A percentile compares a stretch with the other conserved stretches of the same genome.
Evolutionary conservation across 2,888 invertebrate species (phyloP).

Genomic region (Imbricaverruca yamaguchii): DNA sequence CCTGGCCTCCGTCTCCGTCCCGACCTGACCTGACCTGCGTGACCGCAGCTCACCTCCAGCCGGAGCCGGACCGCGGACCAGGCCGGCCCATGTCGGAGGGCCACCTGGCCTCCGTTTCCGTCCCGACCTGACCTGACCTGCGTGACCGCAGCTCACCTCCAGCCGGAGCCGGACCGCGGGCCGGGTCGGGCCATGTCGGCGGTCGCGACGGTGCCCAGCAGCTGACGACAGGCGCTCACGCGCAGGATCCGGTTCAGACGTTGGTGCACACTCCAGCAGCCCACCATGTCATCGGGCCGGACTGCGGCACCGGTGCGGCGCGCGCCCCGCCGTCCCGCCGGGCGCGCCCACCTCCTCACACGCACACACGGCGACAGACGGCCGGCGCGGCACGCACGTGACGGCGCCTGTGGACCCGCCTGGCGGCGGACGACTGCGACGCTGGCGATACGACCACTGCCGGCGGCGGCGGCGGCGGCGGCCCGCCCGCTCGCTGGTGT

Average conservation of each 20-base stretch:
- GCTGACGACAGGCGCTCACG: not conserved
- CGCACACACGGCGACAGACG: no score
- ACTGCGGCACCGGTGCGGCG: not conserved
- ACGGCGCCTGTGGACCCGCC: not conserved
- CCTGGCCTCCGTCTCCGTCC: no score
- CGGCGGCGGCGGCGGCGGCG: not conserved
- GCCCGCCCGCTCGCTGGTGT: not conserved
- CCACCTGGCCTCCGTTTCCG: no score
- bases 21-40: not conserved
- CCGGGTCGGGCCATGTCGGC: conserved; percentile 1
- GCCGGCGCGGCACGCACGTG: not conserved
- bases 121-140: no score
- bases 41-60: not conserved
- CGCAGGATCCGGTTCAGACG: not conserved
- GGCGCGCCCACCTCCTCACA: no score
- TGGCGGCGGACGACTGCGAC: not conserved
- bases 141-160: not conserved
- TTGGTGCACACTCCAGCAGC: not conserved
- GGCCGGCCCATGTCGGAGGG: conserved; percentile 4
- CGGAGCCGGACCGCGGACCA: not conserved
- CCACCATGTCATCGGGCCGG: not conserved
- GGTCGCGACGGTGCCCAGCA: not conserved
- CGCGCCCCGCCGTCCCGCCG: not conserved
- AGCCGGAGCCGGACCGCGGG: not conserved
- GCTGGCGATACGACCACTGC: not conserved